These are phyloP conservation scores for Plectropomus leopardus DNA, from an alignment of 2,113 vertebrate genomes.

Conservation along the genomic window DNA sequence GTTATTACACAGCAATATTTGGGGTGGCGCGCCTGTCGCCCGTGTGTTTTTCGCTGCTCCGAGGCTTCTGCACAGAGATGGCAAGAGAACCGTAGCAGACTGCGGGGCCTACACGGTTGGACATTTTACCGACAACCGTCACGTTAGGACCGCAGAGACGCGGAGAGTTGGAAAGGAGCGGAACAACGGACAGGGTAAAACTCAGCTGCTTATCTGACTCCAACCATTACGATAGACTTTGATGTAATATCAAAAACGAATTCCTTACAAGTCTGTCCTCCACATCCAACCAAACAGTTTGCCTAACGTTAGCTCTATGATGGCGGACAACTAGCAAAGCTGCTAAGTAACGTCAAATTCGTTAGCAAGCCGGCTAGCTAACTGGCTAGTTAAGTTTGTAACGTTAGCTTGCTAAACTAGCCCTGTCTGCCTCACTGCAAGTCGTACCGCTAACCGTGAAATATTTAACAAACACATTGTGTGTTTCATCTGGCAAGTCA, in stretches of 20 bases:
- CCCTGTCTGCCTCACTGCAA: background rate
- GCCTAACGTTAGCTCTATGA: constrained; percentile 31
- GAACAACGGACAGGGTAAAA: constrained; percentile 65
- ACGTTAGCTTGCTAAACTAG: constrained; percentile 41
- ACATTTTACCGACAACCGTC: constrained; percentile 49
- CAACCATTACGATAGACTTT: background rate
- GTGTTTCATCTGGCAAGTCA: background rate
- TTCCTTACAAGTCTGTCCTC: background rate
- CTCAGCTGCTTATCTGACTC: background rate
- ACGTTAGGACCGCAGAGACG: constrained; percentile 26
- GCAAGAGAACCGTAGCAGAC: constrained; percentile 64
- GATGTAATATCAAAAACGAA: background rate
- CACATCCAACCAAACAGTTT: constrained; percentile 16
- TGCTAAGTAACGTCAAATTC: constrained; percentile 40
- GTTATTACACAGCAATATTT: constrained; percentile 73
- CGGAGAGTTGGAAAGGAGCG: constrained; percentile 25
- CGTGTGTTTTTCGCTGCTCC: constrained; percentile 44
- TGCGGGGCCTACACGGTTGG: constrained; percentile 62
- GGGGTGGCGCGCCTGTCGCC: constrained; percentile 69
- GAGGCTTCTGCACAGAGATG: constrained; percentile 66
- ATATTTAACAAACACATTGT: background rate
- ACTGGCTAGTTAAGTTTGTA: constrained; percentile 44
- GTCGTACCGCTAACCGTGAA: background rate
- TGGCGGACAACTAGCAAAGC: constrained; percentile 60
- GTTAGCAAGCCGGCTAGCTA: constrained; percentile 62